Conservation (phyloP, 2,797 vertebrate genomes). For the Paramormyrops hopkinsi region DNA sequence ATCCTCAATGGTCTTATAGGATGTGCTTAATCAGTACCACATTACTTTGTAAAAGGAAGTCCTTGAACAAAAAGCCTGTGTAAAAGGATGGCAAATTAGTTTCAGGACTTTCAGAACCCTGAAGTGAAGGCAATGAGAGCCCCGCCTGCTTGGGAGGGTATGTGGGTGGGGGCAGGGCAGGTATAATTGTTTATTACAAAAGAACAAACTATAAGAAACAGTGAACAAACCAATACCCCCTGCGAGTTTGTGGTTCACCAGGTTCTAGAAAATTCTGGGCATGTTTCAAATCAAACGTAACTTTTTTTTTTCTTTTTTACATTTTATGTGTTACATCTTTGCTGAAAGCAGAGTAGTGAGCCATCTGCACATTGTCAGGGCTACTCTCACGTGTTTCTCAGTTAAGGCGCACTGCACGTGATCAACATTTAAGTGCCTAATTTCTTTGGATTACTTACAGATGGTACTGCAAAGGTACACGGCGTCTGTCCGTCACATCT, state of each 20-base stretch:
- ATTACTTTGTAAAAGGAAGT: conserved; percentile 78
- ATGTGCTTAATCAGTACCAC: conserved; percentile 87
- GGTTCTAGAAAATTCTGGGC: conserved; percentile 40
- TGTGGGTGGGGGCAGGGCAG: conserved; percentile 19
- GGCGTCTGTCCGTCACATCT: conserved; percentile 34
- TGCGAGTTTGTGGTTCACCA: conserved; percentile 44
- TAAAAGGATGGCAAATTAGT: conserved; percentile 76
- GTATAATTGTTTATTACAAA: conserved; percentile 61
- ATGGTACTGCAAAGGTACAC: conserved; percentile 67
- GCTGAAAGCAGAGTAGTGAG: background rate
- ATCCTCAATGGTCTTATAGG: conserved; percentile 69
- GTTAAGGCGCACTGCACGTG: conserved; percentile 54
- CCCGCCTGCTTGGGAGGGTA: background rate
- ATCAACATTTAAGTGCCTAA: conserved; percentile 66
- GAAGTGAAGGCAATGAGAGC: conserved; percentile 60
- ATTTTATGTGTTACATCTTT: conserved; percentile 10
- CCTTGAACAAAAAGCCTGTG: conserved; percentile 65
- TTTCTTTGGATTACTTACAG: conserved; percentile 70
- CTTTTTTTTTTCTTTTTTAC: background rate
- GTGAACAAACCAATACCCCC: background rate
- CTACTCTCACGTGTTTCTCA: background rate
- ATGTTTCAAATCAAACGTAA: conserved; percentile 37
- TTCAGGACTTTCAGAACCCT: conserved; percentile 64
- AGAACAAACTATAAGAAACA: conserved; percentile 42
- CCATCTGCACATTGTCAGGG: background rate